These are phyloP conservation scores for Zaprionus capensis DNA, from an alignment of 1,140 invertebrate genomes.

Conservation along the genomic window DNA sequence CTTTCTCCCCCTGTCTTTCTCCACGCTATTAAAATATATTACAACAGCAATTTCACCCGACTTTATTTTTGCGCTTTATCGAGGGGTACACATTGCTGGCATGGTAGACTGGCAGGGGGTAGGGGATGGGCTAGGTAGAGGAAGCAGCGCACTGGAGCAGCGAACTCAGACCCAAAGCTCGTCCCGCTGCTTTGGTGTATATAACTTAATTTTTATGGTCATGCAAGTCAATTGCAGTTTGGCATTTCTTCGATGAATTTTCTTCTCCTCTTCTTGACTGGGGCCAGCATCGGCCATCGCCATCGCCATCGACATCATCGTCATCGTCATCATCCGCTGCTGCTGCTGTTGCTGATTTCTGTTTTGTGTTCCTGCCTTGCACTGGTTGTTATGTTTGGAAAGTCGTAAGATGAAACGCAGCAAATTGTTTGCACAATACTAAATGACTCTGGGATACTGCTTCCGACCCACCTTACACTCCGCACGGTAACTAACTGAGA, in stretches of 20 bases:
- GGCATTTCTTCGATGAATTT: constrained; percentile 77
- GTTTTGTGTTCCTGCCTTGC: constrained; percentile 30
- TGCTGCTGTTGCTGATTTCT: constrained; percentile 20
- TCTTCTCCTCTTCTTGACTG: constrained; percentile 18
- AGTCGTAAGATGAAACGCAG: constrained; percentile 67
- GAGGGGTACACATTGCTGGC: neutral
- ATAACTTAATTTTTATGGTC: constrained; percentile 82
- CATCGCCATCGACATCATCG: constrained; percentile 51
- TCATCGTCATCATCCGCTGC: constrained; percentile 10
- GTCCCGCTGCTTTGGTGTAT: constrained; percentile 57
- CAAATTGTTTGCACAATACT: constrained; percentile 69
- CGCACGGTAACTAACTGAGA: no score
- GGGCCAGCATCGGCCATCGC: constrained; percentile 30
- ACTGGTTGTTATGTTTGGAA: constrained; percentile 46
- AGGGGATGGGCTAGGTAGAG: neutral
- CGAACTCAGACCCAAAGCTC: constrained; percentile 5
- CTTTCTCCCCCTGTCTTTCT: neutral
- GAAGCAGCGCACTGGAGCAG: neutral
- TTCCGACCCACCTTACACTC: no score
- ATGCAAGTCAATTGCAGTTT: constrained; percentile 82
- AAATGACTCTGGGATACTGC: constrained; percentile 39
- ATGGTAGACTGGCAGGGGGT: no score
- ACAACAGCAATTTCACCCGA: constrained; percentile 77
- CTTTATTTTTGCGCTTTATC: constrained; percentile 77
- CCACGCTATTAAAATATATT: constrained; percentile 78